phyloP scores from a whole-genome alignment of 2,888 invertebrate genomes.

The Drymonia ruficornis region DNA sequence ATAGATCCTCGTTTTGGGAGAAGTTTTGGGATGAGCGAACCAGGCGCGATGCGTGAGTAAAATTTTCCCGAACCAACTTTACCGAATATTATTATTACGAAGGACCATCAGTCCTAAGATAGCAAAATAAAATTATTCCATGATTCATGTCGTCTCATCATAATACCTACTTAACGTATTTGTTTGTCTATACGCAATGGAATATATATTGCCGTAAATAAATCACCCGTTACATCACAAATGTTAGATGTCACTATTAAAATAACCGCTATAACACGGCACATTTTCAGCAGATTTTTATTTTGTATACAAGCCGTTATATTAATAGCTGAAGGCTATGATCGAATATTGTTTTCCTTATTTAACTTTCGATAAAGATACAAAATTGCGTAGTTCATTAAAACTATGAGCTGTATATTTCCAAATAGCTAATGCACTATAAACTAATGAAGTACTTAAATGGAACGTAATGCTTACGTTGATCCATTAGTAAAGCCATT shows the following conservation, averaged over 20 bases:
- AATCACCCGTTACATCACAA: background rate
- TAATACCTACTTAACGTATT: no score
- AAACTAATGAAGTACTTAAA: conserved; percentile 14
- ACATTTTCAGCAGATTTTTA: no score
- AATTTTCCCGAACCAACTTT: conserved; percentile 1
- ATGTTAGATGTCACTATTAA: no score
- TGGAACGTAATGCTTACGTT: conserved; percentile 1
- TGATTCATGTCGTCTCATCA: conserved; percentile 1
- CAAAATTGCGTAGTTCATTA: background rate
- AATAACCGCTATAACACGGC: no score
- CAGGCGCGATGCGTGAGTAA: conserved; percentile 88
- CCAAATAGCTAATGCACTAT: background rate
- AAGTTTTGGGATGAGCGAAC: conserved; percentile 91
- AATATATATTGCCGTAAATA: background rate
- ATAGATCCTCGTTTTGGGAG: conserved; percentile 93
- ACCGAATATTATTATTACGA: background rate
- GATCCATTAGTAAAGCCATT: conserved; percentile 10
- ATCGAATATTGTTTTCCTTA: no score
- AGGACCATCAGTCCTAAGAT: background rate
- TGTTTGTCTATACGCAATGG: no score
- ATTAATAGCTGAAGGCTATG: no score
- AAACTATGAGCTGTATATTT: conserved; percentile 1
- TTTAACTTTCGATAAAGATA: background rate
- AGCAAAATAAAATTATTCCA: background rate
- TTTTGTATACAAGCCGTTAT: no score